Evolutionary conservation across 1,140 invertebrate species (phyloP).

Genomic region (Ostrea edulis): DNA sequence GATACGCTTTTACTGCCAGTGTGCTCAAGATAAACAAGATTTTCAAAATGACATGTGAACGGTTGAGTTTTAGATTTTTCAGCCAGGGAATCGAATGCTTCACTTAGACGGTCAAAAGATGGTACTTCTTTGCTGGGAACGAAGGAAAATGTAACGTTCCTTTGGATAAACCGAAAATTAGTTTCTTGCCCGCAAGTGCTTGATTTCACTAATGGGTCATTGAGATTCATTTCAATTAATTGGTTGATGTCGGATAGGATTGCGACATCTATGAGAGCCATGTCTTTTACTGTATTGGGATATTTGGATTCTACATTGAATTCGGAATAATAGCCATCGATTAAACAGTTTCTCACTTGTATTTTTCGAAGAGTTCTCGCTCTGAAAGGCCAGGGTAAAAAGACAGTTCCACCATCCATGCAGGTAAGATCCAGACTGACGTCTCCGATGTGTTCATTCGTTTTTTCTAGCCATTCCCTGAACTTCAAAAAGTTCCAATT

Average conservation of each 20-base stretch:
- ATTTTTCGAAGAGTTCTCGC: slow-evolving; percentile 14
- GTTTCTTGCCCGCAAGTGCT: slow-evolving; percentile 35
- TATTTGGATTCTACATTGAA: not conserved
- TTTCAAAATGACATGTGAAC: slow-evolving; percentile 15
- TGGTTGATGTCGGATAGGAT: slow-evolving; percentile 24
- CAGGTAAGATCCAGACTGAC: not conserved
- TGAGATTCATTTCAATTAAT: slow-evolving; percentile 8
- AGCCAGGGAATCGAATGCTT: slow-evolving; percentile 6
- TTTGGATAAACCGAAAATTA: not conserved
- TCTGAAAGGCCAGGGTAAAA: slow-evolving; percentile 40
- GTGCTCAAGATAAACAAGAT: slow-evolving; percentile 17
- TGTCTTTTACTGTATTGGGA: not conserved
- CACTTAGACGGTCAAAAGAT: not conserved
- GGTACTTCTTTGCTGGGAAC: not conserved
- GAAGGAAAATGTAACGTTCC: slow-evolving; percentile 25
- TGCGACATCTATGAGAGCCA: slow-evolving; percentile 3
- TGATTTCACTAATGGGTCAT: not conserved
- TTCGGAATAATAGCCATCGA: slow-evolving; percentile 32
- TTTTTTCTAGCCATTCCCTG: not conserved
- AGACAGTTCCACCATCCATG: slow-evolving; percentile 13
- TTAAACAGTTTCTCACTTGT: slow-evolving; percentile 16
- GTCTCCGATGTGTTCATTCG: not conserved
- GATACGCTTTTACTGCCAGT: slow-evolving; percentile 1
- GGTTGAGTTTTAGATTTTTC: slow-evolving; percentile 29
- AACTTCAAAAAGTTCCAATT: slow-evolving; percentile 8